phyloP scores from a whole-genome alignment of 2,888 invertebrate genomes.

The Zaprionus obscuricornis region DNA sequence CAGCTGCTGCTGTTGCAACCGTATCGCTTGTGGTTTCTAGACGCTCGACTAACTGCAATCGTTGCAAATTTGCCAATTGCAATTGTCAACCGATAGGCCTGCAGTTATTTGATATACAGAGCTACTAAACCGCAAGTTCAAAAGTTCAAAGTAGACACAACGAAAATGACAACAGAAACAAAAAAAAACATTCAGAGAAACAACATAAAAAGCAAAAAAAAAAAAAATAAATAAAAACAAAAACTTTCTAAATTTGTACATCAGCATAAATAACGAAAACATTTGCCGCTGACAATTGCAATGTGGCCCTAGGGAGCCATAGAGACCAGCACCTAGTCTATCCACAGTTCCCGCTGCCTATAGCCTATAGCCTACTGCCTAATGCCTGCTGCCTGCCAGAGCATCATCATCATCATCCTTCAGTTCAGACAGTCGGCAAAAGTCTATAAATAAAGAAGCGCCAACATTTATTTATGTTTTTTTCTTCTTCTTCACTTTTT shows the following conservation, averaged over 20 bases:
- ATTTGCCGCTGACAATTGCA: constrained; percentile 64
- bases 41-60: constrained; percentile 45
- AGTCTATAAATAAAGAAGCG: constrained; percentile 34
- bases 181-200: not conserved
- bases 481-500: too few relatives aligned
- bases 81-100: constrained; percentile 61
- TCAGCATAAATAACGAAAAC: constrained; percentile 59
- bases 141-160: constrained; percentile 53
- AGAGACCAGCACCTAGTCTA: too few relatives aligned
- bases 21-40: constrained; percentile 53
- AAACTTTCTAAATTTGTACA: constrained; percentile 70
- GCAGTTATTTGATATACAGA: constrained; percentile 31
- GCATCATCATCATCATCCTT: not conserved
- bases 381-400: not conserved
- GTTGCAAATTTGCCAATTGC: constrained; percentile 33
- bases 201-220: not conserved
- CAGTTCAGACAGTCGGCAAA: not conserved
- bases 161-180: constrained; percentile 15
- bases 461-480: not conserved
- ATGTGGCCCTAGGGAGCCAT: constrained; percentile 61
- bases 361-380: constrained; percentile 6
- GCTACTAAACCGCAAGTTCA: constrained; percentile 56
- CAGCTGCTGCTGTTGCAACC: constrained; percentile 34
- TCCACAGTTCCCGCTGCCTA: too few relatives aligned
- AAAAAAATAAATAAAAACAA: constrained; percentile 9